Conservation (phyloP, 2,888 invertebrate genomes). For the Keiferia lycopersicella region DNA sequence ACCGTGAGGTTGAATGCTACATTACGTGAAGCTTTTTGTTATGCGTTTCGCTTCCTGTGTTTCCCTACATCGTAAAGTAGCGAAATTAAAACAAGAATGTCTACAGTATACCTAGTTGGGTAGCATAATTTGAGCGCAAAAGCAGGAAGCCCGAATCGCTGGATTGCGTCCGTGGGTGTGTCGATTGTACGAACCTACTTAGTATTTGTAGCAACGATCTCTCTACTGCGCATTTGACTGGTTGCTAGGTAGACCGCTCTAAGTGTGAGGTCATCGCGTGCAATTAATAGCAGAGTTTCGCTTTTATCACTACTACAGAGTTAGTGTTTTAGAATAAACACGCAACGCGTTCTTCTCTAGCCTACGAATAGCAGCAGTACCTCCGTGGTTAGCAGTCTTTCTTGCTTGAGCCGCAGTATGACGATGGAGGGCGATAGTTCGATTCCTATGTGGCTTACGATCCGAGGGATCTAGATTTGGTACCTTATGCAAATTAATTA, state of each 20-base stretch:
- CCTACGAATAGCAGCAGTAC: no score
- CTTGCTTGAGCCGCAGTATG: no score
- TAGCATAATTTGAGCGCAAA: constrained; percentile 39
- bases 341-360: constrained; percentile 9
- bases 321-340: not conserved
- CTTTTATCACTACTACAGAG: constrained; percentile 41
- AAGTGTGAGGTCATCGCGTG: constrained; percentile 58
- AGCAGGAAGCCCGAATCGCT: constrained; percentile 68
- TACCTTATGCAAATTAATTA: no score
- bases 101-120: not conserved
- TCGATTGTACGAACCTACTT: constrained; percentile 39
- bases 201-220: constrained; percentile 52
- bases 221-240: constrained; percentile 64
- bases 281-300: constrained; percentile 54
- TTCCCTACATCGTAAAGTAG: not conserved
- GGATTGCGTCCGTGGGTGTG: constrained; percentile 67
- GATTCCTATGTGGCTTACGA: no score
- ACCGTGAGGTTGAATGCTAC: constrained; percentile 23
- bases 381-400: no score
- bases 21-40: constrained; percentile 22
- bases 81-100: constrained; percentile 4
- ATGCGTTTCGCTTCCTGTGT: constrained; percentile 21
- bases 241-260: constrained; percentile 44
- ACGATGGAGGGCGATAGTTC: no score
- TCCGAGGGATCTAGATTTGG: no score